These are phyloP conservation scores for Channa argus DNA, from an alignment of 2,113 vertebrate genomes.

Conservation along the genomic window DNA sequence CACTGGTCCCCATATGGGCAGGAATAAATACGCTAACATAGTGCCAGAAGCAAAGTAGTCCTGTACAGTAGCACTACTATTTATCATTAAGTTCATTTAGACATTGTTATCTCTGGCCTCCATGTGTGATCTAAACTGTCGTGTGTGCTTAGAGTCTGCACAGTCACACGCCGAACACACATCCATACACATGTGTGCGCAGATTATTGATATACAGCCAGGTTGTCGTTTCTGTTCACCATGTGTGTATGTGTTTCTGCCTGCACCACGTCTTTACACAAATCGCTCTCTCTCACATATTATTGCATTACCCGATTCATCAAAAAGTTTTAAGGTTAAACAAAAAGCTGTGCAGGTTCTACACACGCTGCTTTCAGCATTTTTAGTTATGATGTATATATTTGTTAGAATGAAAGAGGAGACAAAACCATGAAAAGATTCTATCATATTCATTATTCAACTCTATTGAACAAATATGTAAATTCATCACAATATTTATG, in stretches of 20 bases:
- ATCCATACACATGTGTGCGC: conserved; percentile 26
- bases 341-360: conserved; percentile 3
- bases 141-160: conserved; percentile 29
- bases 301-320: conserved; percentile 32
- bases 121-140: conserved; percentile 55
- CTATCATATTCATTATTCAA: too few species aligned
- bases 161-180: conserved; percentile 23
- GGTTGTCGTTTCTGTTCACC: conserved; percentile 46
- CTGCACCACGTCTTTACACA: conserved; percentile 26
- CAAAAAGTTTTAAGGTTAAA: not conserved
- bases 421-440: not conserved
- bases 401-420: too few species aligned
- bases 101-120: conserved; percentile 44
- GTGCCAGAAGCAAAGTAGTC: conserved; percentile 20
- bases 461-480: not conserved
- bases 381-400: not conserved
- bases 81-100: conserved; percentile 51
- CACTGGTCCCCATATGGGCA: conserved; percentile 51
- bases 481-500: not conserved
- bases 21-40: conserved; percentile 22
- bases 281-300: conserved; percentile 12
- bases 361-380: not conserved
- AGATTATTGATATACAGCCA: conserved; percentile 55
- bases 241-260: conserved; percentile 47
- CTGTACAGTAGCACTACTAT: conserved; percentile 63